Conservation (phyloP, 1,140 invertebrate species). For the Meloidogyne exigua region DNA sequence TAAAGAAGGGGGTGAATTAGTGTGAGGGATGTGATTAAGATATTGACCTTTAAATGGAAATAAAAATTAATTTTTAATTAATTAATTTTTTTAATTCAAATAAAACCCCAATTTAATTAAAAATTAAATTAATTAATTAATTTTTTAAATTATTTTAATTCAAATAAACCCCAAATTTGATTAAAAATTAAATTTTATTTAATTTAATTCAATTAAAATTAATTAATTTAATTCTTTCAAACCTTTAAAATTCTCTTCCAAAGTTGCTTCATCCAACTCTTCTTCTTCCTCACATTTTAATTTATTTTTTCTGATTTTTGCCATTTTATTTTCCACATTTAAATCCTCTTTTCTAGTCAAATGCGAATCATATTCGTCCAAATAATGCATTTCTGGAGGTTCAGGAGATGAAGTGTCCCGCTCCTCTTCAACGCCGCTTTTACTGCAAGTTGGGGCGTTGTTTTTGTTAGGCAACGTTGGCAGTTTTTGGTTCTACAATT, state of each 20-base stretch:
- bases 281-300: constrained; percentile 14
- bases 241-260: constrained; percentile 12
- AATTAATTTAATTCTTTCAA: no score
- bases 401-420: neutral
- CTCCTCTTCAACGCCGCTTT: neutral
- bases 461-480: neutral
- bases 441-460: neutral
- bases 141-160: no score
- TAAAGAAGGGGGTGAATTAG: constrained; percentile 25
- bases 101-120: no score
- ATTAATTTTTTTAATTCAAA: no score
- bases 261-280: neutral
- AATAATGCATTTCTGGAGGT: constrained; percentile 19
- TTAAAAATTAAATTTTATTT: no score
- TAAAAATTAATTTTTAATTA: constrained; percentile 1
- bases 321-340: neutral
- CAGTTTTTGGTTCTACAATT: no score
- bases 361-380: constrained; percentile 34
- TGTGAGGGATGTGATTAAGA: constrained; percentile 37
- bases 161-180: no score
- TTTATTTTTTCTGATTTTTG: neutral
- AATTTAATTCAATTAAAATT: no score
- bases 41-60: constrained; percentile 31
- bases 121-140: no score
- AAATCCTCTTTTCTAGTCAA: constrained; percentile 5